Evolutionary conservation across 2,888 invertebrate genomes (phyloP).

Genomic region (Nephrotoma guestfalica): DNA sequence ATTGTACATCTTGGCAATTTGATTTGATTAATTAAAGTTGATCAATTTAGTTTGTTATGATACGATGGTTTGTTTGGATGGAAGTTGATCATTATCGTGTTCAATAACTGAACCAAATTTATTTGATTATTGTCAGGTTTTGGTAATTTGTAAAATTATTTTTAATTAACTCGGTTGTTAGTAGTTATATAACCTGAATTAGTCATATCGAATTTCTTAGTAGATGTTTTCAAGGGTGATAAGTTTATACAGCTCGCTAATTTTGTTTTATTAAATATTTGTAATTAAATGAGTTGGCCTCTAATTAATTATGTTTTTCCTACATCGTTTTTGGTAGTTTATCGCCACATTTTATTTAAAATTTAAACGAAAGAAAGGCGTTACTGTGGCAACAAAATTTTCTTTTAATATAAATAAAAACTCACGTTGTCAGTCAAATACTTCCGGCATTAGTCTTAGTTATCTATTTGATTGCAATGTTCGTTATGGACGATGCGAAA

Average conservation of each 20-base stretch:
- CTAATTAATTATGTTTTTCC: too few relatives aligned
- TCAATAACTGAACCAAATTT: not conserved
- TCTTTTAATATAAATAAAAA: too few relatives aligned
- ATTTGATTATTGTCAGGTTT: not conserved
- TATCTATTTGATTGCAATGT: too few relatives aligned
- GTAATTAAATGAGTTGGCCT: too few relatives aligned
- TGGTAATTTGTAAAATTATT: not conserved
- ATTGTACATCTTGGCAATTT: not conserved
- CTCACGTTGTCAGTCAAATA: too few relatives aligned
- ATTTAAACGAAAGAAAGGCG: too few relatives aligned
- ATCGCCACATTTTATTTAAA: too few relatives aligned
- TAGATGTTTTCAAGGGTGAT: not conserved
- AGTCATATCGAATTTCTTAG: not conserved
- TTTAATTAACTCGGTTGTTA: not conserved
- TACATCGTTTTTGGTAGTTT: too few relatives aligned
- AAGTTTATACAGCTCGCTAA: not conserved
- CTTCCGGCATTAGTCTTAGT: too few relatives aligned
- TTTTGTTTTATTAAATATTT: too few relatives aligned
- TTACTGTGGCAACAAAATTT: too few relatives aligned
- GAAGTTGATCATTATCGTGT: not conserved
- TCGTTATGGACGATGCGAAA: too few relatives aligned
- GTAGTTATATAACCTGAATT: not conserved
- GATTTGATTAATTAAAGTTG: not conserved
- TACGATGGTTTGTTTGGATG: not conserved
- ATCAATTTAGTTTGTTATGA: not conserved